A percentile compares a stretch with the other conserved stretches of the same genome.
Conservation (phyloP, 2,888 invertebrate genomes). For the Macaria liturata region DNA sequence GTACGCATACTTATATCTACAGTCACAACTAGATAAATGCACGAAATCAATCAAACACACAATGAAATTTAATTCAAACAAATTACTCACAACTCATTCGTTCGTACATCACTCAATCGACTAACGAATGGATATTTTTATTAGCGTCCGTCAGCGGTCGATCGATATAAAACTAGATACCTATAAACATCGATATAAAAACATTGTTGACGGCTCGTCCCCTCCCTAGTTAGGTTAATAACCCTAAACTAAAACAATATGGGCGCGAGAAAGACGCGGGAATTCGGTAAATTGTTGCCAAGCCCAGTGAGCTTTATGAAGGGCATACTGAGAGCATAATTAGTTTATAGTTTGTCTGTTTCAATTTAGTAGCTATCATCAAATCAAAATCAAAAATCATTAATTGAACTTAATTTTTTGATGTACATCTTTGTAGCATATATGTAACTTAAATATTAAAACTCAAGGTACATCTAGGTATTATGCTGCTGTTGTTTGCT, state of each 20-base stretch:
- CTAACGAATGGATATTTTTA: slow-evolving; percentile 17
- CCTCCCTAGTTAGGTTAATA: slow-evolving; percentile 58
- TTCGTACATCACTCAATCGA: slow-evolving; percentile 9
- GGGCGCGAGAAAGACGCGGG: slow-evolving; percentile 71
- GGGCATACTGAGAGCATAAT: slow-evolving; percentile 14
- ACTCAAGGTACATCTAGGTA: no score
- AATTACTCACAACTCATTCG: slow-evolving; percentile 16
- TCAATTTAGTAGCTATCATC: no score
- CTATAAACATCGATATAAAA: slow-evolving; percentile 28
- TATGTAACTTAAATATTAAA: no score
- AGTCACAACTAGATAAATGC: no score
- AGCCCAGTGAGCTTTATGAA: slow-evolving; percentile 38
- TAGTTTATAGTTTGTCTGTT: no score
- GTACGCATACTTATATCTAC: no score
- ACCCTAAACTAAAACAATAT: slow-evolving; percentile 78
- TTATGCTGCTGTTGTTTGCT: no score
- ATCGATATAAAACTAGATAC: background rate
- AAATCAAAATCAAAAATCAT: no score
- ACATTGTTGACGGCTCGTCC: slow-evolving; percentile 19
- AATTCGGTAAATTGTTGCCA: slow-evolving; percentile 66
- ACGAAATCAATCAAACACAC: background rate
- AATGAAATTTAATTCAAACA: slow-evolving; percentile 10
- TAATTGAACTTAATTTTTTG: no score
- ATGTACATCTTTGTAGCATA: no score
- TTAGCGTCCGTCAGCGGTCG: slow-evolving; percentile 14